Conservation (phyloP, 2,888 invertebrate species). For the Drosophila paucipuncta region DNA sequence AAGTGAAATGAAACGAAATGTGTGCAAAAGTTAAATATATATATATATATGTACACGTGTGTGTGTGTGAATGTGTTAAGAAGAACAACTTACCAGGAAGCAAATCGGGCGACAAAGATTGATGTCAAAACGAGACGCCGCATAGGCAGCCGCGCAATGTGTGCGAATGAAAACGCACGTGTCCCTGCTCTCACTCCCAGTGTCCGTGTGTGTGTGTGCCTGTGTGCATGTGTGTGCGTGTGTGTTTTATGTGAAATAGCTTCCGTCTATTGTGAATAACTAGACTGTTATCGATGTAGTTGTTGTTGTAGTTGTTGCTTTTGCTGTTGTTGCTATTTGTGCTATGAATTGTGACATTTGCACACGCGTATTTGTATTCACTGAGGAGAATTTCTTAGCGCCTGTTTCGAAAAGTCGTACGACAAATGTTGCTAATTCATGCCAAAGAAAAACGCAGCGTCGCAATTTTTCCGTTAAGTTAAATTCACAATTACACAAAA, state of each 20-base stretch:
- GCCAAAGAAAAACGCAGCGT: slow-evolving; percentile 40
- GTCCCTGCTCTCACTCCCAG: slow-evolving; percentile 56
- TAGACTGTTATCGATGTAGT: slow-evolving; percentile 61
- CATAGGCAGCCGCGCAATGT: slow-evolving; percentile 47
- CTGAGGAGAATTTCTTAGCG: slow-evolving; percentile 23
- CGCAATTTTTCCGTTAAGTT: slow-evolving; percentile 15
- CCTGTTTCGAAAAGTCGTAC: slow-evolving; percentile 36
- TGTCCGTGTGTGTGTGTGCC: neutral
- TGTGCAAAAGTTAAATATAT: slow-evolving; percentile 44
- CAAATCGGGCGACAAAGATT: slow-evolving; percentile 77
- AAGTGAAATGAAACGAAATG: slow-evolving; percentile 33
- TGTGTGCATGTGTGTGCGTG: slow-evolving; percentile 13
- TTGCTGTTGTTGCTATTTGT: slow-evolving; percentile 36
- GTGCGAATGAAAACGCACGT: slow-evolving; percentile 75
- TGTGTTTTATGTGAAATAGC: slow-evolving; percentile 56
- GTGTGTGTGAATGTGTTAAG: slow-evolving; percentile 1
- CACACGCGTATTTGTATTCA: slow-evolving; percentile 40
- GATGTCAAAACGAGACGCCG: slow-evolving; percentile 71
- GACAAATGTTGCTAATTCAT: slow-evolving; percentile 48
- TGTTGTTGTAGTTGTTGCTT: slow-evolving; percentile 22
- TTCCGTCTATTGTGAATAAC: slow-evolving; percentile 78
- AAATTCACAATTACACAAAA: neutral
- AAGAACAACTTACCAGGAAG: slow-evolving; percentile 68
- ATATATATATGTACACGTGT: slow-evolving; percentile 7
- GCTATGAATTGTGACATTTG: slow-evolving; percentile 74